Percentiles rank a stretch among this genome's conserved stretches.
These are phyloP conservation scores for Sebastes trivittatus DNA, from an alignment of 2,797 vertebrate genomes.

Conservation along the genomic window DNA sequence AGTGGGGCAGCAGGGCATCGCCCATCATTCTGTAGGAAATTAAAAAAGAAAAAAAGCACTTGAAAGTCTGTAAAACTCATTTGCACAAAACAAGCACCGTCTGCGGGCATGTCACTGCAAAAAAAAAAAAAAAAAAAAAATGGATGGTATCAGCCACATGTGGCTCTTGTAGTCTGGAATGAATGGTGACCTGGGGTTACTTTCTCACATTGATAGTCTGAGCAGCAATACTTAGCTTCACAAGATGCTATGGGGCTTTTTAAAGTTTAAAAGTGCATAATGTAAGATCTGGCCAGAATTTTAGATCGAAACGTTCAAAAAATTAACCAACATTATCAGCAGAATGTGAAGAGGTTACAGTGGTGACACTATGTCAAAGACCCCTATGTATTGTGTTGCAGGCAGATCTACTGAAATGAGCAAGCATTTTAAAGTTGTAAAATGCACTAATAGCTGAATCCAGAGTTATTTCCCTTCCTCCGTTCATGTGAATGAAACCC, in stretches of 20 bases:
- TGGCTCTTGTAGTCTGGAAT: conserved; percentile 45
- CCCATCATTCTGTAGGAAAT: conserved; percentile 32
- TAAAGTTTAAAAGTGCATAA: neutral
- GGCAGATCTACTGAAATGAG: neutral
- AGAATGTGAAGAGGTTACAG: neutral
- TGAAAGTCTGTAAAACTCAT: conserved; percentile 40
- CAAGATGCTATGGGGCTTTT: neutral
- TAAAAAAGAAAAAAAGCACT: conserved; percentile 3
- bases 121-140: neutral
- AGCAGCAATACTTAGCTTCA: conserved; percentile 8
- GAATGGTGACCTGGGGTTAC: conserved; percentile 49
- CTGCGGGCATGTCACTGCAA: conserved; percentile 15
- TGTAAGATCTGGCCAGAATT: neutral
- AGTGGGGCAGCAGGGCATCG: neutral
- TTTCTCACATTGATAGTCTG: conserved; percentile 28
- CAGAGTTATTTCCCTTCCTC: too few relatives aligned
- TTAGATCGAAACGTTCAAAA: neutral
- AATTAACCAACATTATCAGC: neutral
- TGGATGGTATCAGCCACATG: neutral
- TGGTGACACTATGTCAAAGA: neutral
- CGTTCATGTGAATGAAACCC: too few relatives aligned
- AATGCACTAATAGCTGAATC: too few relatives aligned
- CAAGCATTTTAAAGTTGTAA: neutral
- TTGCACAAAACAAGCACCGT: conserved; percentile 48
- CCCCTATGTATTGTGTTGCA: neutral